phyloP scores from a whole-genome alignment of 1,140 invertebrate species.

The Thalassaphorura encarpata region DNA sequence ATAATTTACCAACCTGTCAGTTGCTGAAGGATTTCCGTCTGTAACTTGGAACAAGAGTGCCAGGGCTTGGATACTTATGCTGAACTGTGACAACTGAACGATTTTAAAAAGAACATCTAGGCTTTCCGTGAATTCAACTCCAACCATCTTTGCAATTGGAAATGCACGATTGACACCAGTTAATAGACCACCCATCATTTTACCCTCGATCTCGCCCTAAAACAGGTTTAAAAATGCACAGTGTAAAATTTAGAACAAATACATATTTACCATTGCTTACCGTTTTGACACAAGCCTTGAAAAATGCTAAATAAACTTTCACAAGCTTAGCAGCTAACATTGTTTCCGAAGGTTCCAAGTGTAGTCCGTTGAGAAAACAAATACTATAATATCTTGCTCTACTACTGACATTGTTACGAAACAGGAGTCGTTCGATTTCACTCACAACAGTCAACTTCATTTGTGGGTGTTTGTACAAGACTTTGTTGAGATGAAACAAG shows the following conservation, averaged over 20 bases:
- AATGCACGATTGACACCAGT: conserved; percentile 80
- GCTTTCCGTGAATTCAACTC: conserved; percentile 49
- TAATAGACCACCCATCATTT: conserved; percentile 82
- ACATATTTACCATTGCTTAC: conserved; percentile 33
- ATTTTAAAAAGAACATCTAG: conserved; percentile 78
- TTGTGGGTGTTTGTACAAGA: conserved; percentile 76
- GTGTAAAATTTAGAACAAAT: not conserved
- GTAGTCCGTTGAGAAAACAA: conserved; percentile 78
- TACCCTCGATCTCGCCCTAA: conserved; percentile 77
- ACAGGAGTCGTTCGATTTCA: conserved; percentile 83
- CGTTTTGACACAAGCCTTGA: conserved; percentile 82
- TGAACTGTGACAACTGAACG: conserved; percentile 72
- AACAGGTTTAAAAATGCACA: conserved; percentile 29
- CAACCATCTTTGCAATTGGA: conserved; percentile 56
- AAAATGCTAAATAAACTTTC: conserved; percentile 89
- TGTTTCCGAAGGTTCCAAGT: conserved; percentile 56
- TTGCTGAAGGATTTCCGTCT: conserved; percentile 40
- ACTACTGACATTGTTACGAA: conserved; percentile 65
- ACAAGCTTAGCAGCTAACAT: conserved; percentile 72
- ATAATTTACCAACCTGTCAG: conserved; percentile 43
- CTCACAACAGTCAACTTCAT: conserved; percentile 80
- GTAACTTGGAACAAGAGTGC: conserved; percentile 75
- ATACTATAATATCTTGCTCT: conserved; percentile 88
- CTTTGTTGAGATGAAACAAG: conserved; percentile 70
- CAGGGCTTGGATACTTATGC: conserved; percentile 75